Conservation (phyloP, 2,797 vertebrate genomes). For the Rhabdomys pumilio region DNA sequence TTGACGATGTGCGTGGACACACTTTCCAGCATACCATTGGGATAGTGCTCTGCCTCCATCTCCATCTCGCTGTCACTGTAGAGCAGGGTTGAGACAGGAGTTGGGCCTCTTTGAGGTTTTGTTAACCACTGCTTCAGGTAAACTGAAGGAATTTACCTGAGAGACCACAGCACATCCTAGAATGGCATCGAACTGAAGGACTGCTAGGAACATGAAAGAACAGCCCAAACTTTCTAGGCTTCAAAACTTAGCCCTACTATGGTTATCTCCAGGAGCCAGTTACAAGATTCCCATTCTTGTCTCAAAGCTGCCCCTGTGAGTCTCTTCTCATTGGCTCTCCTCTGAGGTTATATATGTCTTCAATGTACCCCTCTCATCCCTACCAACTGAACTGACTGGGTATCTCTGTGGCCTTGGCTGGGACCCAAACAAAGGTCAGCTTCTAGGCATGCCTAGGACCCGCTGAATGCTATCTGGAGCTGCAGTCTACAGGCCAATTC, state of each 20-base stretch:
- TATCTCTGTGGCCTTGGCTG: slow-evolving; percentile 7
- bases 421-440: background rate
- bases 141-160: background rate
- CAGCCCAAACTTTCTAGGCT: background rate
- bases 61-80: slow-evolving; percentile 98
- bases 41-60: slow-evolving; percentile 97
- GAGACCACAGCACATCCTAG: background rate
- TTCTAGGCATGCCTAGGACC: background rate
- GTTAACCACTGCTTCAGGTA: background rate
- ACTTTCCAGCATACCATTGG: slow-evolving; percentile 95
- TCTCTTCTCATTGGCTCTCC: background rate
- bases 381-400: background rate
- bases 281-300: slow-evolving; percentile 26
- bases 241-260: background rate
- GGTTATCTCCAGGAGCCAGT: background rate
- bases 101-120: slow-evolving; percentile 34
- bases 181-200: background rate
- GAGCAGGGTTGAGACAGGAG: slow-evolving; percentile 63
- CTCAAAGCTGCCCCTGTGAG: background rate
- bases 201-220: slow-evolving; percentile 21
- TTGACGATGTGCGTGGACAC: slow-evolving; percentile 96
- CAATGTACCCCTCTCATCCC: background rate
- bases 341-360: background rate
- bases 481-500: slow-evolving; percentile 15
- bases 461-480: background rate